Percentiles rank a stretch among this genome's conserved stretches.
These are phyloP conservation scores for Pungitius pungitius DNA, from an alignment of 2,113 vertebrate species.

Conservation along the genomic window DNA sequence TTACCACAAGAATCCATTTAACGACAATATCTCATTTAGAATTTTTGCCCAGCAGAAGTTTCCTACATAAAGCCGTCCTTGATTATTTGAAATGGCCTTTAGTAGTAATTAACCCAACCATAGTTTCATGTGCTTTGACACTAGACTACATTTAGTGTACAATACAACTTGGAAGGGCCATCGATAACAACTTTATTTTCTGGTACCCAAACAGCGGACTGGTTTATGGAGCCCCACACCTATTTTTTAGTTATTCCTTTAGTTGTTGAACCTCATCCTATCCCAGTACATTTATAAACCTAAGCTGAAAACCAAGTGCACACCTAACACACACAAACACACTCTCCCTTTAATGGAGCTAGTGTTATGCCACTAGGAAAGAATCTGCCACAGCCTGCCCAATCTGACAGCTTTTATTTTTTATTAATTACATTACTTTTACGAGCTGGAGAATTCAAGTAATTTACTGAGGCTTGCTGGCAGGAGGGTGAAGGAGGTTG, in stretches of 20 bases:
- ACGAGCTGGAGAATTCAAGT: conserved; percentile 74
- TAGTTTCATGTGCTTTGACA: conserved; percentile 32
- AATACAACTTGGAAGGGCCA: conserved; percentile 30
- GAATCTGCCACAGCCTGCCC: conserved; percentile 74
- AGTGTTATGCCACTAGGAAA: conserved; percentile 80
- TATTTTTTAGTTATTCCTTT: conserved; percentile 37
- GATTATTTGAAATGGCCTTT: conserved; percentile 22
- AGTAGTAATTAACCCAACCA: conserved; percentile 21
- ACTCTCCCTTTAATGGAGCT: conserved; percentile 58
- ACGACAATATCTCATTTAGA: neutral
- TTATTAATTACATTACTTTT: conserved; percentile 80
- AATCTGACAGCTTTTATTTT: conserved; percentile 77
- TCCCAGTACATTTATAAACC: conserved; percentile 44
- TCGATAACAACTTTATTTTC: conserved; percentile 10
- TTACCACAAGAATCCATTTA: neutral
- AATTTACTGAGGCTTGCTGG: conserved; percentile 73
- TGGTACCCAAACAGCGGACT: conserved; percentile 35
- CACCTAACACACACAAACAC: conserved; percentile 35
- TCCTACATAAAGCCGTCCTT: neutral
- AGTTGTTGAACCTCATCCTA: conserved; percentile 33
- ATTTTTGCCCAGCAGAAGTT: neutral
- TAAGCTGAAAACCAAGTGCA: conserved; percentile 22
- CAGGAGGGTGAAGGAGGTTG: conserved; percentile 54
- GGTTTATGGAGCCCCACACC: conserved; percentile 20
- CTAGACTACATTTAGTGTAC: conserved; percentile 11